Base-by-base conservation (phyloP, 2,888 invertebrate species). In the Sussaba pulchella region DNA sequence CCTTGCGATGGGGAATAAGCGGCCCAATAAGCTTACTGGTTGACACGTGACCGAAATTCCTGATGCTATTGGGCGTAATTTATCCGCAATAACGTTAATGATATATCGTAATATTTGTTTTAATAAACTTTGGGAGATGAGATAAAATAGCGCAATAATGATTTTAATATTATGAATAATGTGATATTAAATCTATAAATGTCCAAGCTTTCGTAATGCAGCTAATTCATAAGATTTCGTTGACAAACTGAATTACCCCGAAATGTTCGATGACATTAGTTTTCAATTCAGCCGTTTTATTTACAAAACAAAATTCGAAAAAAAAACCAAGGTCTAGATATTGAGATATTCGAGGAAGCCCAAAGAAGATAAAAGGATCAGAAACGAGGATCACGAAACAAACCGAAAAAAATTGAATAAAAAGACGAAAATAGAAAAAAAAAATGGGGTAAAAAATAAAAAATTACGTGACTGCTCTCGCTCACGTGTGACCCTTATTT, bases 341-440 rank as follows among this genome's bases (percentile, higher is more conserved):
- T 61, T 61, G 39, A 39, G 39, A 39, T 39, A 61, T 12, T 10
- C 39, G 39, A 12, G 1, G 39, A 59, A 54, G 31, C 10, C 50
- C 14, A 54, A 59, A 14, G 64, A 10, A 9, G 3, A 24, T 26
- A 57, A 47, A 43, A 64, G 64, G 52, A 64, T 69, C 78, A 71
- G 63, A 73, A 63, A 74, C 45, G 74, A 67, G 69, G 72, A 83
- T 75, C 75, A 81, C 77, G 73, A 71, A 76, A 78, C 71, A 72
- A 70, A 70, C 57, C n/a, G 74, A 84, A 82, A 82, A 78, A 70
- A 78, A 82, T 83, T 79, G 81, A 84, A 85, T 81, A 72, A 81
- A 64, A 71, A 74, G 61, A 82, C 14, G 6, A 9, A 36, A 57
- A 31, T 5, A 5, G 2, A n/a, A n/a, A 31, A 31, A 31, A 31